Percentiles rank a stretch among this genome's conserved stretches.
Evolutionary conservation across 2,797 vertebrate species (phyloP).

Genomic region (Heteromormyrus szaboi): DNA sequence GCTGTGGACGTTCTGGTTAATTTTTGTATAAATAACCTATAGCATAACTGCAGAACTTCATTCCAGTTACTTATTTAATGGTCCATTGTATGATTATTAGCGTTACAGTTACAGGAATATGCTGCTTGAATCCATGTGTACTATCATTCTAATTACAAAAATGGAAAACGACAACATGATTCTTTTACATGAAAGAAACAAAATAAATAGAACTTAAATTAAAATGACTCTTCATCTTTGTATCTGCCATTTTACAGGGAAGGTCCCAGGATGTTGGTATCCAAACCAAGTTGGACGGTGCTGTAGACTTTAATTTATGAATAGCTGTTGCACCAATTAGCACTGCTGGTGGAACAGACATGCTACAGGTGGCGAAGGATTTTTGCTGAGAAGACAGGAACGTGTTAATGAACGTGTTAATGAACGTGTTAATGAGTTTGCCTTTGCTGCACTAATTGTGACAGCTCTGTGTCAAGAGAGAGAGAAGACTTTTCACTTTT

Average conservation of each 20-base stretch:
- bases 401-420: constrained; percentile 40
- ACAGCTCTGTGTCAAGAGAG: constrained; percentile 21
- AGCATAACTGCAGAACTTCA: neutral
- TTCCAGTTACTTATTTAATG: neutral
- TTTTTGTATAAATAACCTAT: neutral
- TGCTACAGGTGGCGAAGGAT: constrained; percentile 29
- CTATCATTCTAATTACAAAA: neutral
- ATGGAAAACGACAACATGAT: neutral
- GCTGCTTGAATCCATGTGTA: neutral
- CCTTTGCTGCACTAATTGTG: constrained; percentile 16
- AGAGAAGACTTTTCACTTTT: constrained; percentile 12
- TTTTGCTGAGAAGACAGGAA: constrained; percentile 23
- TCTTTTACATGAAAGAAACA: neutral
- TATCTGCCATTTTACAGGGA: neutral
- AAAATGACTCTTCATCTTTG: neutral
- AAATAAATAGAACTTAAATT: neutral
- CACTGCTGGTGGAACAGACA: constrained; percentile 13
- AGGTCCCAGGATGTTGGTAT: constrained; percentile 29
- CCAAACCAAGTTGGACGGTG: constrained; percentile 19
- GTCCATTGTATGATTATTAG: neutral
- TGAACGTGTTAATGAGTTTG: constrained; percentile 37
- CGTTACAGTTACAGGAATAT: neutral
- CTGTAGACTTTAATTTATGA: constrained; percentile 44
- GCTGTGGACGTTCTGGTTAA: neutral
- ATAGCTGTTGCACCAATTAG: constrained; percentile 43